Conservation (phyloP, 2,797 vertebrate species). For the Hephaestus fuliginosus region DNA sequence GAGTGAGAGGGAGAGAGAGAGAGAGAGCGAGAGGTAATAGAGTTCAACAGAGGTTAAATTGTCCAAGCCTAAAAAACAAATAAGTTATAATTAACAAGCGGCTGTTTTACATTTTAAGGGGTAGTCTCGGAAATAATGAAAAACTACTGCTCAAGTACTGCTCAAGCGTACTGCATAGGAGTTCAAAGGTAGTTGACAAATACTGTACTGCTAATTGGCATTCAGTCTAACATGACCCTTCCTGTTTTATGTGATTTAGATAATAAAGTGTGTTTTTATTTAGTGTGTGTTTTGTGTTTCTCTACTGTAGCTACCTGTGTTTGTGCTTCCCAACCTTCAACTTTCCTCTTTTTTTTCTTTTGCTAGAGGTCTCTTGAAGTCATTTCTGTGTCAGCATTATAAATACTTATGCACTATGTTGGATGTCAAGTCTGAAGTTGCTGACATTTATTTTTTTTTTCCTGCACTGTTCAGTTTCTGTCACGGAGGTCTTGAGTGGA, state of each 20-base stretch:
- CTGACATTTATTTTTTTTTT: constrained; percentile 52
- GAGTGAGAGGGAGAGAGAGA: background rate
- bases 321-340: constrained; percentile 10
- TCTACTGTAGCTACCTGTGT: background rate
- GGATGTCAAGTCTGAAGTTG: constrained; percentile 60
- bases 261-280: background rate
- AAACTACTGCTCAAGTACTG: background rate
- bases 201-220: background rate
- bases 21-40: background rate
- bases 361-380: constrained; percentile 60
- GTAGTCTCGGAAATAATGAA: background rate
- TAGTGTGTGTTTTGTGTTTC: background rate
- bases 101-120: background rate
- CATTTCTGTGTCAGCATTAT: constrained; percentile 67
- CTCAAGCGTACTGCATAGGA: background rate
- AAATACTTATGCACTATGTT: constrained; percentile 37
- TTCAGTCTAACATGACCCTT: background rate
- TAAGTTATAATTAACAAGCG: background rate
- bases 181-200: background rate
- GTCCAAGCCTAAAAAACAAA: background rate
- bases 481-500: constrained; percentile 48
- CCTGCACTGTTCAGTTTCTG: constrained; percentile 58
- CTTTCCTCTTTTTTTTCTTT: constrained; percentile 18
- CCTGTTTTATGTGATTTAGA: background rate
- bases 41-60: background rate